These are phyloP conservation scores for Porites lobata DNA, from an alignment of 92 coral and sea anemone species.

Conservation along the genomic window DNA sequence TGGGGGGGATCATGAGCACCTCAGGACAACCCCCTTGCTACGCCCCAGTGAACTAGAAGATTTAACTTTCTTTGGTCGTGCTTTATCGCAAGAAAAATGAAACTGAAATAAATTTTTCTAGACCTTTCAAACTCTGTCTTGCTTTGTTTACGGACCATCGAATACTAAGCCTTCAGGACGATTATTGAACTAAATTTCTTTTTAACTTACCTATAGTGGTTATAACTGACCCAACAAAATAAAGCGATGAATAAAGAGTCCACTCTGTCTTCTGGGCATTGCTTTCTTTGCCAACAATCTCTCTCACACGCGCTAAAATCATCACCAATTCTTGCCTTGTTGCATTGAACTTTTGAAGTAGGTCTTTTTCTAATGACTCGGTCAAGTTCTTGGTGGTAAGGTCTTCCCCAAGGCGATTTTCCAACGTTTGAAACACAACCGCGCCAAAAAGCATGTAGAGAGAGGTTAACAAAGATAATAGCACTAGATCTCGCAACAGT, in stretches of 20 bases:
- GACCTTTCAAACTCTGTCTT: no score
- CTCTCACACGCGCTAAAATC: neutral
- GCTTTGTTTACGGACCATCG: no score
- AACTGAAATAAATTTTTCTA: no score
- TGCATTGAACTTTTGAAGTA: conserved; percentile 21
- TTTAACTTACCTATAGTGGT: conserved; percentile 52
- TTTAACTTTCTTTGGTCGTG: no score
- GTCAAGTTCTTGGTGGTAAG: neutral
- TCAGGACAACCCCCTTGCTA: no score
- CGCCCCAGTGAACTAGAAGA: no score
- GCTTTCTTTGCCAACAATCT: conserved; percentile 15
- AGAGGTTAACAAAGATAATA: conserved; percentile 11
- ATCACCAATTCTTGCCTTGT: conserved; percentile 1
- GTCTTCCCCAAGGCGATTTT: conserved; percentile 5
- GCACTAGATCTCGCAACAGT: conserved; percentile 1
- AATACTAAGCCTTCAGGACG: no score
- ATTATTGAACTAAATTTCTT: neutral
- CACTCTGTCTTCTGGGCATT: conserved; percentile 16
- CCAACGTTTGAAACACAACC: conserved; percentile 35
- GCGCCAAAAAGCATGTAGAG: conserved; percentile 43
- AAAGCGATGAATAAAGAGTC: conserved; percentile 46
- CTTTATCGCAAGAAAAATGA: no score
- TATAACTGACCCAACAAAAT: conserved; percentile 53
- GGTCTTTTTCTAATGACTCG: neutral
- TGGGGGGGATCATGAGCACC: no score